Evolutionary conservation across 2,797 vertebrate species (phyloP), one percentile per base, ranked within the genome.

Genomic region (Poecilia velifera): DNA sequence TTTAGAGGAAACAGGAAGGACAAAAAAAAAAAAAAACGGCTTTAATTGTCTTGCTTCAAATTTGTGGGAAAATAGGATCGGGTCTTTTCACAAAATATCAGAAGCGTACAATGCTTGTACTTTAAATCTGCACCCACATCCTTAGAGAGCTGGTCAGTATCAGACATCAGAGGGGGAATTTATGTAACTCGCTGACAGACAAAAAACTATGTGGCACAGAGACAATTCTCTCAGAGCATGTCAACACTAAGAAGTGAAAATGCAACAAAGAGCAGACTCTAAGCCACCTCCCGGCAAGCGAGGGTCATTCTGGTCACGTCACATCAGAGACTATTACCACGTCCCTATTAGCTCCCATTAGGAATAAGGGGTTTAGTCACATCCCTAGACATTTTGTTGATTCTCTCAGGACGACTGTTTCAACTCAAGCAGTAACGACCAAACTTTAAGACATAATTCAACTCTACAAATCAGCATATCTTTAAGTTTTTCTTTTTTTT

Each of bases 141-240:
- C 76, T 82, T 95, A 92, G 96, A 95, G 94, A 92, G 92, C 92
- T 87, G 86, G 82, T 78, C 84, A 91, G 91, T 90, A n/a, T 31
- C 77, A 78, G 76, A 34, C 39, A 79, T 83, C 76, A 64, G 87
- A 31, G 75, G 68, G 79, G 51, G 28, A 78, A 81, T 83, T 79
- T 72, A 91, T 91, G 88, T 83, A 84, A 83, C 90, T 82, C 72
- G 85, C 79, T 84, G 90, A 86, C 87, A 89, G 82, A 92, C 86
- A 64, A 83, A 72, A 25, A 72, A 28, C 41, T 28, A 72, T 72
- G 68, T 45, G 25, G 76, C 74, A 92, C 78, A 87, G 83, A 87
- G 82, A 76, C 70, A 31, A 76, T 76, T 83, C 84, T 91, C 84
- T 76, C 74, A 81, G 74, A 90, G 73, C 78, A 89, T 53, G 83